A percentile compares a stretch with the other conserved stretches of the same genome.
These are phyloP conservation scores for Cygnus atratus DNA, from an alignment of 2,113 vertebrate genomes.

Conservation along the genomic window DNA sequence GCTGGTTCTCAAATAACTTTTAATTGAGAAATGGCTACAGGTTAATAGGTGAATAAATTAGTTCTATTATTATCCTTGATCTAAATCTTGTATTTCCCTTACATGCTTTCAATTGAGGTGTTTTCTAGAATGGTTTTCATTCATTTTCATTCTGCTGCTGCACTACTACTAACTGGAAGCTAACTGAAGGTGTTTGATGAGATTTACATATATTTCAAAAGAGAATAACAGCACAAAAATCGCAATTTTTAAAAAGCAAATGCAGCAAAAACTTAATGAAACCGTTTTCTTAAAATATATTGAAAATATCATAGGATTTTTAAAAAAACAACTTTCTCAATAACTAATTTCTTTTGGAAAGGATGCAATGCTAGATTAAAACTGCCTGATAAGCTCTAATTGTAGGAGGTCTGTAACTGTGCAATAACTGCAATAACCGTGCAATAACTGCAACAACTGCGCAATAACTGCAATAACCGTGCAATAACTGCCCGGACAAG, in stretches of 20 bases:
- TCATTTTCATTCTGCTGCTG: neutral
- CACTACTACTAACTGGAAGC: neutral
- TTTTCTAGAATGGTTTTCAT: neutral
- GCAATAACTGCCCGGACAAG: neutral
- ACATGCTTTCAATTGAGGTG: neutral
- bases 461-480: too few species aligned
- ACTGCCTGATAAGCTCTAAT: rapidly evolving
- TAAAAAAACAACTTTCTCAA: neutral
- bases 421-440: neutral
- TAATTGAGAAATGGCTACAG: rapidly evolving
- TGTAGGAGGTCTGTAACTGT: rapidly evolving
- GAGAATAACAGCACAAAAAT: neutral
- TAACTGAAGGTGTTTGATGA: neutral
- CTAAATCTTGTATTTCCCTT: neutral
- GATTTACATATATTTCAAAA: neutral
- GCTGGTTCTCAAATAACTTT: neutral
- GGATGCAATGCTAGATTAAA: rapidly evolving
- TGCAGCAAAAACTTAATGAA: neutral
- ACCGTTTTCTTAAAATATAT: neutral
- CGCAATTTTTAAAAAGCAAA: neutral
- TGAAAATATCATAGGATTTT: neutral
- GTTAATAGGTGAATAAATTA: rapidly evolving
- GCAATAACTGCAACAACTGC: too few species aligned
- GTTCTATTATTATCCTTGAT: neutral
- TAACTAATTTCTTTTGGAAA: neutral